Base-by-base conservation (phyloP, 2,113 vertebrate genomes). In the Melanocharis versteri region DNA sequence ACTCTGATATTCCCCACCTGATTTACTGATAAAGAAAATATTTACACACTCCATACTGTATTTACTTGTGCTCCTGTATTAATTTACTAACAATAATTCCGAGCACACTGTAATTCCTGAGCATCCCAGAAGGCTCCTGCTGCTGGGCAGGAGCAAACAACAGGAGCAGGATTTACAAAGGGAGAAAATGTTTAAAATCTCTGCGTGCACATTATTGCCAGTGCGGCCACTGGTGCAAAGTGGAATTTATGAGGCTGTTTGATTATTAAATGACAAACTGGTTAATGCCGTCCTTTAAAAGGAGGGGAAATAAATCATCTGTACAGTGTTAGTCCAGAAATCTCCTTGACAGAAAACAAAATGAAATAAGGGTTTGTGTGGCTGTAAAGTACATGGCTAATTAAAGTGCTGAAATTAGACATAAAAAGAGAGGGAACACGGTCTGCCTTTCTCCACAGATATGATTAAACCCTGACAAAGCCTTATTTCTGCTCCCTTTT, bases 21-120 rank as follows among this genome's bases (percentile, higher is more conserved):
- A 86, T 70, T 37, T 53, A 44, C 47, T 75, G 70, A 28, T 40
- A 70, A 56, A 35, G 15, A 37, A 84, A 68, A 64, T 77, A 87
- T 86, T 85, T 85, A 68, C 85, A 48, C 61, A 35, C 69, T 57
- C 27, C 4, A 1, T 15, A 9, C 77, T 40, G 65, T 81, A 61
- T 94, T 97, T 94, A 71, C 92, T 82, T 69, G 40, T 53, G 84
- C 31, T 90, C 26, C 86, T 68, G 53, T 75, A 86, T 96, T 93
- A 56, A 95, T 95, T 92, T 92, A 44, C 88, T 71, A 57, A 89
- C 80, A 87, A 83, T 33, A 89, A 94, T 91, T 94, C 83, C 6
- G 73, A 91, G 83, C 78, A 91, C 1, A 5, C 23, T 86, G 90
- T 65, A 92, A 84, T 94, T 97, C 89, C 64, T 64, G 72, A 84